These are phyloP conservation scores for Nycticryphes semicollaris DNA, from an alignment of 2,113 vertebrate species.

Conservation along the genomic window DNA sequence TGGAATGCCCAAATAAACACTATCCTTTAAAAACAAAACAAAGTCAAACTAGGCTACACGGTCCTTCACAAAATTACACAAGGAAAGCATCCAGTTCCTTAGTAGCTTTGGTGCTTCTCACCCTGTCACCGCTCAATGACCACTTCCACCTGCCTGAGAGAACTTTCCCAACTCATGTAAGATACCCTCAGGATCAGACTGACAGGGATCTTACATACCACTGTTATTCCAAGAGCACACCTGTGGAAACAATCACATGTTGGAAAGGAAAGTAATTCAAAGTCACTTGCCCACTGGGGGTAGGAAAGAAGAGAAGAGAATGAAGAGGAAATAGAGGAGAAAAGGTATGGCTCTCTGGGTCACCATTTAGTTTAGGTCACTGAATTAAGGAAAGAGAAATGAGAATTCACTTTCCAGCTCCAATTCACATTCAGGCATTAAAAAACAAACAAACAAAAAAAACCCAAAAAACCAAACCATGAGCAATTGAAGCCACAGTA, in stretches of 20 bases:
- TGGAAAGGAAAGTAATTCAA: background rate
- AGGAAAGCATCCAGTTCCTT: background rate
- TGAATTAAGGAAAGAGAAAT: background rate
- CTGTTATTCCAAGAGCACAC: background rate
- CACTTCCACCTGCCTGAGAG: background rate
- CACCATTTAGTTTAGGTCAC: background rate
- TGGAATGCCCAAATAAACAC: background rate
- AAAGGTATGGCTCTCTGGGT: background rate
- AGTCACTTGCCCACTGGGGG: background rate
- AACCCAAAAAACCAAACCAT: too few relatives aligned
- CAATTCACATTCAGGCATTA: background rate
- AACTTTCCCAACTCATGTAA: background rate
- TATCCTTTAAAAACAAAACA: background rate
- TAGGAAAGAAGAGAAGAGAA: background rate
- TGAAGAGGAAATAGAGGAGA: background rate
- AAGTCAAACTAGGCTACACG: background rate
- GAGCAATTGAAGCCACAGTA: background rate
- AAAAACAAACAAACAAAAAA: background rate
- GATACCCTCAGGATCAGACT: background rate
- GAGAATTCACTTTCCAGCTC: background rate
- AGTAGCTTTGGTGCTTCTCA: background rate
- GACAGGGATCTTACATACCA: background rate
- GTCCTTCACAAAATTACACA: background rate
- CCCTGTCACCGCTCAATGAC: background rate
- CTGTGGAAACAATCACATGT: background rate